Evolutionary conservation across 2,113 vertebrate species (phyloP).

Genomic region (Eonycteris spelaea): DNA sequence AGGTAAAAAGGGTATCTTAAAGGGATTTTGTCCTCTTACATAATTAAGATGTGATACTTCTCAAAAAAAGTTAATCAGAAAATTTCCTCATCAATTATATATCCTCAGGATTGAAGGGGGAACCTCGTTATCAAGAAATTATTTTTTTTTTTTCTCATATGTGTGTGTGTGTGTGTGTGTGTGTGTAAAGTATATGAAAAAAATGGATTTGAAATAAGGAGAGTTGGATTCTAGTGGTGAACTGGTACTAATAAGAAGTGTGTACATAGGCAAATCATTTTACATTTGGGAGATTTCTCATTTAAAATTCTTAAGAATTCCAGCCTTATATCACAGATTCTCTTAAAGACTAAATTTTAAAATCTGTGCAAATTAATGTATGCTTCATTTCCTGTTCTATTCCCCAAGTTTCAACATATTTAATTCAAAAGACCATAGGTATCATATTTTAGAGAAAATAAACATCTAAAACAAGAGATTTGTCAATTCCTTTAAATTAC

Average conservation of each 20-base stretch:
- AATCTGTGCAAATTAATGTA: not conserved
- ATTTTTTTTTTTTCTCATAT: not conserved
- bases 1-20: not conserved
- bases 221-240: not conserved
- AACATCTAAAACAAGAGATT: not conserved
- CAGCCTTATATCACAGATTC: not conserved
- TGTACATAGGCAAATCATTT: not conserved
- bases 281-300: not conserved
- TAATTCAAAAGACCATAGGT: not conserved
- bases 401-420: not conserved
- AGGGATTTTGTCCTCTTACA: not conserved
- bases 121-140: not conserved
- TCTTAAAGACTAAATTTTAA: not conserved
- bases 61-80: not conserved
- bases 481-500: not conserved
- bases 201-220: not conserved
- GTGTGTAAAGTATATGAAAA: not conserved
- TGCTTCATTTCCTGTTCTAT: not conserved
- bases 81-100: not conserved
- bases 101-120: not conserved
- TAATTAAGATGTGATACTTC: not conserved
- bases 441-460: not conserved
- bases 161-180: too few species aligned
- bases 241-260: not conserved
- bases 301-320: not conserved